Evolutionary conservation across 30 jellyfish, hydroid and myxozoan species (phyloP), one percentile per base, ranked within the genome.

Genomic region (Aurelia sp.): DNA sequence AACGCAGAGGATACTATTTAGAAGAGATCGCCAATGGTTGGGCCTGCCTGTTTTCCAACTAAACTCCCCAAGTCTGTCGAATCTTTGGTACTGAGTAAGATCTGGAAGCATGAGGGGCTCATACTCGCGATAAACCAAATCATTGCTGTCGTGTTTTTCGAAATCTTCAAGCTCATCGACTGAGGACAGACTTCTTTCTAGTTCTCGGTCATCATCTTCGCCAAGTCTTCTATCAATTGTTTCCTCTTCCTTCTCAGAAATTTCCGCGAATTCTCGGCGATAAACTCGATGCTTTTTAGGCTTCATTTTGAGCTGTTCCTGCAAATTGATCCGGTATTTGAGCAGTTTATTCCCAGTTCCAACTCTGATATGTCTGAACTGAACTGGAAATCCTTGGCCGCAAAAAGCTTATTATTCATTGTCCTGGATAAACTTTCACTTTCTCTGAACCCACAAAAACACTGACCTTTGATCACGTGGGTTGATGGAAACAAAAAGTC

Each of bases 1-100:
- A 13, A 77, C 84, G 31, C 93, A 84, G n/a, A 41, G 2, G 15
- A 73, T 18, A 47, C 82, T 72, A 3, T 64, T 50, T 50, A 84
- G 65, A 11, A 76, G 52, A 4, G 93, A 84, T 57, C 16, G 50
- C 76, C 22, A 20, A 19, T 84, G 93, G 50, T 63, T 19, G 13
- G 93, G 93, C 59, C 93, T 40, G 21, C 93, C 93, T 4, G 87
- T 84, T 84, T 84, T 84, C 93, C 93, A 84, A 63, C 86, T 71
- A 2, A 63, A 63, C 59, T 72, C 86, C 71, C 93, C 93, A 18
- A 84, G 82, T 74, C 82, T 72, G 52, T 84, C 93, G 47, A 84
- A 84, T 53, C 93, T 51, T 47, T 72, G 86, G 66, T 84, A 84
- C 16, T 84, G 72, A 16, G 76, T 13, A 16, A 69, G 67, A 59